phyloP scores from a whole-genome alignment of 2,113 vertebrate species.

The Equus quagga region DNA sequence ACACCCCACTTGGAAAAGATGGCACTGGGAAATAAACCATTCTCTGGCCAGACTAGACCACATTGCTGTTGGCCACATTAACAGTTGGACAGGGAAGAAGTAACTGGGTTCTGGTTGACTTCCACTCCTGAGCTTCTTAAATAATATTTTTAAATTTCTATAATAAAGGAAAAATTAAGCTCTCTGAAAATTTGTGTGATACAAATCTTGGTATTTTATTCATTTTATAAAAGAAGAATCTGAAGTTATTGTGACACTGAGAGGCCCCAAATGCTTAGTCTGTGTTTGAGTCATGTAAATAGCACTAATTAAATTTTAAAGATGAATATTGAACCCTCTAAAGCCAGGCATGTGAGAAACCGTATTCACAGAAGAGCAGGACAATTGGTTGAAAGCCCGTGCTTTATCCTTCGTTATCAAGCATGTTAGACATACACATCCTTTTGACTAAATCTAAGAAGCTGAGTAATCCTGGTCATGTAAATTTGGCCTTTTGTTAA shows the following conservation, averaged over 20 bases:
- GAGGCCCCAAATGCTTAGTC: background rate
- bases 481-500: background rate
- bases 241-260: background rate
- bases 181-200: background rate
- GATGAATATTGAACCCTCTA: background rate
- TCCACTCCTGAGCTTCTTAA: background rate
- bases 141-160: background rate
- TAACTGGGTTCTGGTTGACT: background rate
- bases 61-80: background rate
- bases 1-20: background rate
- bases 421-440: background rate
- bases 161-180: background rate
- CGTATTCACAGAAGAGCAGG: background rate
- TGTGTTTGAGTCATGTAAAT: background rate
- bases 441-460: background rate
- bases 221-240: background rate
- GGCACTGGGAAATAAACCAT: background rate
- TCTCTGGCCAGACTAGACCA: background rate
- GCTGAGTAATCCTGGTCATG: background rate
- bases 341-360: background rate
- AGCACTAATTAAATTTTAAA: background rate
- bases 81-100: background rate
- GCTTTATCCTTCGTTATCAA: background rate
- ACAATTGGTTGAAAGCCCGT: background rate
- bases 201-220: background rate